Percentiles rank a stretch among this genome's conserved stretches.
These are phyloP conservation scores for Rhamnusium bicolor DNA, from an alignment of 2,888 invertebrate genomes.

Conservation along the genomic window DNA sequence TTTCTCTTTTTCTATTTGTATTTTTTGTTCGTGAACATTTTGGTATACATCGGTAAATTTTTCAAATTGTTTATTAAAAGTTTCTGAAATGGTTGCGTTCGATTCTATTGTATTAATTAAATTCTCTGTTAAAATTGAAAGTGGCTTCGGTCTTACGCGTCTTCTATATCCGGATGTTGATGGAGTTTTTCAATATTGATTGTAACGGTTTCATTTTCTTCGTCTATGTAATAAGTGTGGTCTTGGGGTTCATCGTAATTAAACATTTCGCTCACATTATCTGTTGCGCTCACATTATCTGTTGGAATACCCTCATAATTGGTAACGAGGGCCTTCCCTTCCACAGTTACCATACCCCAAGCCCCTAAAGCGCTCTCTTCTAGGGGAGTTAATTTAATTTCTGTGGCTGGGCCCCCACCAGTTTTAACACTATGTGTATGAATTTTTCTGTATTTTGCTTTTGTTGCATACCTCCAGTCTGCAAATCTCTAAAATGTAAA, in stretches of 20 bases:
- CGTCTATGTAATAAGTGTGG: not conserved
- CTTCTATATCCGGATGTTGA: not conserved
- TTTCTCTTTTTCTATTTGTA: not conserved
- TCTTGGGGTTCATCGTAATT: not conserved
- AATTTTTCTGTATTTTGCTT: constrained; percentile 22
- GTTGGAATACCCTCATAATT: constrained; percentile 10
- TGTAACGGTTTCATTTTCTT: not conserved
- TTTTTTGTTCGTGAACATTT: not conserved
- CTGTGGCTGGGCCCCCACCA: constrained; percentile 27
- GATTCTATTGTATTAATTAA: not conserved
- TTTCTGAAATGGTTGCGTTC: not conserved
- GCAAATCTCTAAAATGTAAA: constrained; percentile 25
- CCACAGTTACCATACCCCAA: constrained; percentile 39
- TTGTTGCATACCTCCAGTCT: constrained; percentile 31
- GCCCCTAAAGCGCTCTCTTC: constrained; percentile 36
- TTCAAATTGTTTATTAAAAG: not conserved
- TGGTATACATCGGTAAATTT: not conserved
- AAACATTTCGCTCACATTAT: not conserved
- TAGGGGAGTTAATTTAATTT: constrained; percentile 24
- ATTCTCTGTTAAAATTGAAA: not conserved
- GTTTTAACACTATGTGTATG: constrained; percentile 12
- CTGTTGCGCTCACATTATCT: not conserved
- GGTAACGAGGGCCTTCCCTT: constrained; percentile 4
- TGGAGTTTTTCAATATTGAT: not conserved
- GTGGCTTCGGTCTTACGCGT: not conserved